Conservation (phyloP, 2,113 vertebrate genomes). For the Sinocyclocheilus anophthalmus region DNA sequence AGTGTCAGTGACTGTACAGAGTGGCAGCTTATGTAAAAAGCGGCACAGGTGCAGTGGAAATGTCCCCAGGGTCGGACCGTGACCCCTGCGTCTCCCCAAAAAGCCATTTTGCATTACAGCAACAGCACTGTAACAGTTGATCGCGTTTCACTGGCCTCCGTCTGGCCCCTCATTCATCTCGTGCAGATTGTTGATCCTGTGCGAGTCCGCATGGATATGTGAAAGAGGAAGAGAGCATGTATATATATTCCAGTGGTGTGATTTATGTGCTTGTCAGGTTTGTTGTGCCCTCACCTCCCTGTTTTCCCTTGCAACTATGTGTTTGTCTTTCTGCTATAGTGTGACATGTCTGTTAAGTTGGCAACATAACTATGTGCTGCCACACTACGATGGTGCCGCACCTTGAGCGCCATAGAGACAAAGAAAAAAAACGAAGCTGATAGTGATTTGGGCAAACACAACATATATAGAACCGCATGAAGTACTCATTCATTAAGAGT, state of each 20-base stretch:
- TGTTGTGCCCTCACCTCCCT: neutral
- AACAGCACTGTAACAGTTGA: neutral
- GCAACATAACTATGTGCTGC: slow-evolving; percentile 3
- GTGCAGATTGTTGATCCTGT: neutral
- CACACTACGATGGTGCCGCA: neutral
- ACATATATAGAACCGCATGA: neutral
- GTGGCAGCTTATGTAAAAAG: slow-evolving; percentile 11
- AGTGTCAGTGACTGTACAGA: neutral
- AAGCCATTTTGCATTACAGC: neutral
- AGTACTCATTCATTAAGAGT: neutral
- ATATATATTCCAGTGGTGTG: neutral
- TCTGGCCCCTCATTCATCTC: neutral
- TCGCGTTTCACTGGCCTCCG: slow-evolving; percentile 20
- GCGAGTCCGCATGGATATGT: neutral
- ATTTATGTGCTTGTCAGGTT: slow-evolving; percentile 12
- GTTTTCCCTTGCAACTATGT: slow-evolving; percentile 10
- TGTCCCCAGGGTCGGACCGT: neutral
- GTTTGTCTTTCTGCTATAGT: slow-evolving; percentile 7
- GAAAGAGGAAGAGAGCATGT: neutral
- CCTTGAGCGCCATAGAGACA: neutral
- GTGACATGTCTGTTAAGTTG: slow-evolving; percentile 9
- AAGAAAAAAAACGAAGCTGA: neutral
- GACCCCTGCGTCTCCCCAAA: slow-evolving; percentile 9
- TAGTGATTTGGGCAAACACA: neutral
- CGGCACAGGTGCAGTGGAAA: slow-evolving; percentile 25